phyloP scores from a whole-genome alignment of 2,113 vertebrate genomes.

The Numenius arquata region DNA sequence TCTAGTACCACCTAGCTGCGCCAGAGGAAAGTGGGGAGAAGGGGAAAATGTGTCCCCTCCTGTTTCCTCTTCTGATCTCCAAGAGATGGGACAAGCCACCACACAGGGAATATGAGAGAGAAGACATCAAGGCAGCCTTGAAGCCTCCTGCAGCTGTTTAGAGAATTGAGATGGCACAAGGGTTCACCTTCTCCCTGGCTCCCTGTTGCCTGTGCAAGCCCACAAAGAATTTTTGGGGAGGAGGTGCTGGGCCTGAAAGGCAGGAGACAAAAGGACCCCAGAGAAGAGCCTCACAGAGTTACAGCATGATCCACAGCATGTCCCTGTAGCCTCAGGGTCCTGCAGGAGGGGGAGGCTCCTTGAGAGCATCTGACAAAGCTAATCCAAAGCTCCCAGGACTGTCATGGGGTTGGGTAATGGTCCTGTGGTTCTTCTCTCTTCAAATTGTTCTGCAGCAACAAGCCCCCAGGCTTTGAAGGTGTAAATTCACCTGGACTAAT shows the following conservation, averaged over 20 bases:
- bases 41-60: neutral
- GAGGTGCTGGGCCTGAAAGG: neutral
- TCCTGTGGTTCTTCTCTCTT: neutral
- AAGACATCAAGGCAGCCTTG: neutral
- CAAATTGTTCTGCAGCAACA: neutral
- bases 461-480: neutral
- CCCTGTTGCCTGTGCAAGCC: neutral
- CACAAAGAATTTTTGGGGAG: neutral
- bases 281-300: neutral
- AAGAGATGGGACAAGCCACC: neutral
- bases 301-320: neutral
- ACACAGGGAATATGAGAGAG: neutral
- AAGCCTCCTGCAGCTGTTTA: neutral
- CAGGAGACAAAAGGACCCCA: neutral
- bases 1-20: neutral
- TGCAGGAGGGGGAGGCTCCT: neutral
- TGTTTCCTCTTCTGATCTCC: neutral
- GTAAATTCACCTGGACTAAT: neutral
- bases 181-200: neutral
- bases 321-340: neutral
- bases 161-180: fast-evolving
- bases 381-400: neutral
- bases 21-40: neutral
- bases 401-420: neutral
- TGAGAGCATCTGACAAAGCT: neutral